These are phyloP conservation scores for Pogonognathellus flavescens DNA, from an alignment of 1,140 invertebrate genomes.

Conservation along the genomic window DNA sequence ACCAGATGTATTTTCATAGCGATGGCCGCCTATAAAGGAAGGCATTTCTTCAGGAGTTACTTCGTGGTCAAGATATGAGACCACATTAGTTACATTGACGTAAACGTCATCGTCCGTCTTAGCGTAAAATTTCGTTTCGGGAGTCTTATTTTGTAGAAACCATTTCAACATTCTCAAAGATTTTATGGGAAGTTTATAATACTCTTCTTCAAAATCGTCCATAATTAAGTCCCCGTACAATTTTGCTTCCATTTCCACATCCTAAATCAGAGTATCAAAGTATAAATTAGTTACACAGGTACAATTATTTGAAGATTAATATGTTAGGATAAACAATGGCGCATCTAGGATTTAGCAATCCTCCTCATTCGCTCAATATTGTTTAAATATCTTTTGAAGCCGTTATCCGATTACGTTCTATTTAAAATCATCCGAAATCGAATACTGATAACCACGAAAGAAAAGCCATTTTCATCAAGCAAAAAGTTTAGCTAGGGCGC, in stretches of 20 bases:
- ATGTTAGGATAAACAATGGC: background rate
- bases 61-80: conserved; percentile 40
- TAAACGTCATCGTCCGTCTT: conserved; percentile 57
- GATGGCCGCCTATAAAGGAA: background rate
- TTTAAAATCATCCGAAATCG: too few relatives aligned
- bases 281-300: too few relatives aligned
- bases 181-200: conserved; percentile 49
- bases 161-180: conserved; percentile 50
- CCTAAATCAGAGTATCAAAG: background rate
- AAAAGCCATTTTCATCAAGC: too few relatives aligned
- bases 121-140: conserved; percentile 34
- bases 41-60: too few relatives aligned
- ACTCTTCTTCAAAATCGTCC: conserved; percentile 53
- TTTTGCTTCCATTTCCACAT: conserved; percentile 5
- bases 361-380: too few relatives aligned
- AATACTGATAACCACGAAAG: too few relatives aligned
- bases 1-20: background rate
- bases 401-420: too few relatives aligned
- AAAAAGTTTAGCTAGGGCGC: too few relatives aligned
- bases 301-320: background rate
- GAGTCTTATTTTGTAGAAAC: conserved; percentile 22
- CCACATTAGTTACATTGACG: conserved; percentile 41
- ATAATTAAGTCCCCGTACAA: conserved; percentile 49
- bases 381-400: too few relatives aligned
- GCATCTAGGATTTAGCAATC: too few relatives aligned